Evolutionary conservation across 1,140 invertebrate genomes (phyloP), one percentile per base, ranked within the genome.

Genomic region (Psilanteris sp.): DNA sequence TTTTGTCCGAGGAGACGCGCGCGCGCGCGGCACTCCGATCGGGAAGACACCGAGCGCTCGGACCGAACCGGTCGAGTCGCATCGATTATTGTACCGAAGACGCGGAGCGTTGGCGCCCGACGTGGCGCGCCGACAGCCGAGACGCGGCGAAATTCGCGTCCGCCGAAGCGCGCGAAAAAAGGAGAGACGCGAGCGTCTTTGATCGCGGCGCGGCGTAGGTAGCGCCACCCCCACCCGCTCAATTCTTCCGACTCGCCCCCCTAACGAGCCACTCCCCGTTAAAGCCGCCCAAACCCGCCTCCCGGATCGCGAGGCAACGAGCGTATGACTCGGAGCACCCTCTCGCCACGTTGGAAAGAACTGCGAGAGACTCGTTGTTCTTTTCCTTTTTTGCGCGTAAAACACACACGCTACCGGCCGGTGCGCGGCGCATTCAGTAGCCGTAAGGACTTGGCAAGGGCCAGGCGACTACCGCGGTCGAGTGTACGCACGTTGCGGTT

Each of bases 271-370:
- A 62, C 75, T 73, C 75, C 68, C 67, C 52, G 9, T 29, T 34
- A 68, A 62, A 55, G 52, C 72, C 79, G 77, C 79, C 81, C 68
- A 78, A 79, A 66, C 68, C 79, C 81, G 82, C 80, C 81, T 48
- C 78, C 77, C 66, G 73, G 37, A 66, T 62, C 44, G 57, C 37
- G 46, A 54, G 62, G 54, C 70, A 54, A 77, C 67, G 79, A 77
- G 80, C 74, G 66, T 68, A 62, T 68, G 67, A 72, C 70, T 71
- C 50, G 55, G 78, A 82, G 67, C 59, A 77, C 67, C 68, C 70
- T 77, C 66, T 66, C 46, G 57, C 46, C 41, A 62, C 71, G 37
- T 55, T 62, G 52, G 48, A 81, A 82, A 83, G 77, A 83, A 83
- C 72, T 81, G 79, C 66, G 67, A 44, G 67, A 78, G 76, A 54